Base-by-base conservation (phyloP, 2,797 vertebrate species). In the Syndactyla subalaris region DNA sequence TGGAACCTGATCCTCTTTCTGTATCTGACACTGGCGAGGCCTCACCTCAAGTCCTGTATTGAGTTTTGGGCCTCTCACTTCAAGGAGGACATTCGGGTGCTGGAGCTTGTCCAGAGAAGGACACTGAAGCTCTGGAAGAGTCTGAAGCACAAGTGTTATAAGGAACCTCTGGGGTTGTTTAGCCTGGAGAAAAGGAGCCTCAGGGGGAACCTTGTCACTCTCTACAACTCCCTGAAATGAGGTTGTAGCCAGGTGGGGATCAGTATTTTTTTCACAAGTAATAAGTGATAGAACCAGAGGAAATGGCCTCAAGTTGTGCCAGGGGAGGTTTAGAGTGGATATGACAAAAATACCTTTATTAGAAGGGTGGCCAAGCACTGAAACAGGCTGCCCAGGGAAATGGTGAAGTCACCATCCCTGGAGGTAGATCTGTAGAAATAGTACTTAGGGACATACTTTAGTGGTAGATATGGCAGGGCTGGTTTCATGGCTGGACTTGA, bases 21-120 rank as follows among this genome's bases (percentile, higher is more conserved):
- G 23, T 7, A 51, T 27, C 9, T 1, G 0, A 4, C 41, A 5
- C 4, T 21, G 57, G 10, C n/a, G 57, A n/a, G 57, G 57, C 5
- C 49, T 49, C 20, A 30, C 20, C 23, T 76, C 5, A 0, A 43
- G 9, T 9, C 3, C 58, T 65, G 18, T 9, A 15, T 21, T 32
- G 49, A n/a, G 23, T 18, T 63, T 30, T 57, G 87, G 57, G 23
- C 3, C 16, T 15, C 23, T 30, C 27, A 15, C 0, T 30, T 57
- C 16, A 19, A 45, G 11, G 75, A 36, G 23, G 11, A 12, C 11
- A 1, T 6, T 38, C 43, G 48, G 14, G 27, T 1, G 16, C 32
- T 76, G 63, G 27, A 70, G 20, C 2, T 7, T 38, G 78, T 38
- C 57, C 43, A 71, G 43, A 57, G n/a, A 45, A 43, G 14, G 32